Base-by-base conservation (phyloP, 2,113 vertebrate species). In the Poeciliopsis prolifica region DNA sequence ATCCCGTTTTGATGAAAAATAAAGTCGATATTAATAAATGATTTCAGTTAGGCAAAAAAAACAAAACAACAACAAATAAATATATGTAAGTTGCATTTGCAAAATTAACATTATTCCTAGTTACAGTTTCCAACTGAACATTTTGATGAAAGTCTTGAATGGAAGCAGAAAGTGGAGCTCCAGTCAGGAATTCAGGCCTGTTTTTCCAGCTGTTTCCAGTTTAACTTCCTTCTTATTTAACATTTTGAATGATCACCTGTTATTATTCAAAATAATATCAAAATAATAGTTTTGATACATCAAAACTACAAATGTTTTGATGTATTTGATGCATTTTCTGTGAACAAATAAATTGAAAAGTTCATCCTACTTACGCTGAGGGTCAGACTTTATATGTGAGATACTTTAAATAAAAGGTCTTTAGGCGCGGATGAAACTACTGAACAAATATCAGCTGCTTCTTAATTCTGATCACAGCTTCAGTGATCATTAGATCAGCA, bases 391-490 rank as follows among this genome's bases (percentile, higher is more conserved):
- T 44, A 44, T 44, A 17, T 15, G 17, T 44, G 8, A 35, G 33
- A 35, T 35, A 9, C 33, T 9, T 35, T 8, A 5, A 54, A 9
- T 8, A 54, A 24, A 24, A 24, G 0, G 5, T 19, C 17, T 19
- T 51, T 22, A 5, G 48, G 17, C 22, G 48, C 17, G 8, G 48
- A 14, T 51, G 19, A 22, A 51, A 24, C 89, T 88, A 90, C 91
- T 28, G 86, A 91, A 86, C 82, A 88, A 35, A 72, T 28, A 73
- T 86, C 81, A 87, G 85, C 86, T 77, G 81, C 72, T 85, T 88
- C 82, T 83, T 87, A 88, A 70, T 67, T 81, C 83, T 87, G 78
- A 35, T 35, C 35, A 11, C 35, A 90, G 86, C 81, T 89, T 86
- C 65, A 73, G 70, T 35, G 35, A 1, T 35, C 35, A 35, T 35